Base-by-base conservation (phyloP, 23 tunicate genomes). In the Ciona savignyi region DNA sequence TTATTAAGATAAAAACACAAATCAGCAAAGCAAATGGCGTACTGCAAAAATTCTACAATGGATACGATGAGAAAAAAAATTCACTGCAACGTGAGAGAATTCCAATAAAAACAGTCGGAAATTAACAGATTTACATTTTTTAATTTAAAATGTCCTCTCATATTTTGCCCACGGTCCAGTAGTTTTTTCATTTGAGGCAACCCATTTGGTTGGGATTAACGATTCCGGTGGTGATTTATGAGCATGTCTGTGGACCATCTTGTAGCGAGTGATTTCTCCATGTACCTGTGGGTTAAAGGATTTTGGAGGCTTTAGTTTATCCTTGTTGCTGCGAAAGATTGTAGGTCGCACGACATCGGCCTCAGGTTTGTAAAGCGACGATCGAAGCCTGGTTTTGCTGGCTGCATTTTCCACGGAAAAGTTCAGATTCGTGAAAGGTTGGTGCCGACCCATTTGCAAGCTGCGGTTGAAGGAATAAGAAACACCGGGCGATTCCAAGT, bases 241-340 rank as follows among this genome's bases (percentile, higher is more conserved):
- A 22, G 75, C 65, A 51, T 74, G 79, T 29, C 65, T 42, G 32
- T 82, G 74, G 2, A 82, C 87, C 80, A 82, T 82, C 21, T 32
- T 27, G 29, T 78, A 78, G 2, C 87, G 71, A 28, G 87, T 82
- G n/a, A 82, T 82, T 0, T 82, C 87, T 1, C 87, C 75, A 49
- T 82, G 87, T 66, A 64, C 66, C 26, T 70, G 51, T 25, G 87
- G 87, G 51, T 82, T 82, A 33, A 82, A 82, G 23, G 30, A 22
- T 75, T 82, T 82, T 3, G 25, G 75, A 33, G 42, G 63, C 27
- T 56, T 49, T 29, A 6, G 34, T 32, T 74, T 70, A 19, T 49
- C 51, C 35, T 31, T n/a, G 68, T 82, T 74, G 62, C 80, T 75
- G 1, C 87, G 75, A 34, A 82, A 82, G 11, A 82, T 67, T 3